A percentile compares a stretch with the other conserved stretches of the same genome.
phyloP scores from a whole-genome alignment of 2,888 invertebrate species.

The Monochamus alternatus region DNA sequence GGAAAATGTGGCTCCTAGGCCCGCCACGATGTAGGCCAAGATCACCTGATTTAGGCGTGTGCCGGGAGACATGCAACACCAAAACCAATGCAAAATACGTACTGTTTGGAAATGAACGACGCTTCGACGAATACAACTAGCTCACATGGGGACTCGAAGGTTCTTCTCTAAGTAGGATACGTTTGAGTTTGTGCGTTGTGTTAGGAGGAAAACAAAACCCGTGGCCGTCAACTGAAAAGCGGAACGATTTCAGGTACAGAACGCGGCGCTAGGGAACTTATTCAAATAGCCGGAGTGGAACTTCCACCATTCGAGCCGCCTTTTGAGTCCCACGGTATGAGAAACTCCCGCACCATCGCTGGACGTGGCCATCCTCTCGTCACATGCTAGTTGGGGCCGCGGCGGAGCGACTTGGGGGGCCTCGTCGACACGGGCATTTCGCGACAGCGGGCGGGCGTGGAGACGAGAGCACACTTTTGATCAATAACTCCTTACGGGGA shows the following conservation, averaged over 20 bases:
- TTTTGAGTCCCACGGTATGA: slow-evolving; percentile 64
- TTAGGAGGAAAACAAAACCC: slow-evolving; percentile 22
- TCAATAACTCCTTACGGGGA: slow-evolving; percentile 68
- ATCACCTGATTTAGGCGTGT: slow-evolving; percentile 46
- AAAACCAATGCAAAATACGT: slow-evolving; percentile 31
- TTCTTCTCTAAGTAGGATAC: slow-evolving; percentile 41
- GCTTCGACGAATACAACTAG: slow-evolving; percentile 27
- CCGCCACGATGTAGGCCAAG: slow-evolving; percentile 39
- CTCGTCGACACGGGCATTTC: slow-evolving; percentile 46
- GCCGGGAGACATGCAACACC: slow-evolving; percentile 2
- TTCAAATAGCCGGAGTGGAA: slow-evolving; percentile 57
- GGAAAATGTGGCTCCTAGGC: slow-evolving; percentile 19
- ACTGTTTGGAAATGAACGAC: slow-evolving; percentile 38
- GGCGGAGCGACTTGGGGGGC: background rate
- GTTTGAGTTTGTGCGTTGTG: slow-evolving; percentile 49
- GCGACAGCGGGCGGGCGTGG: slow-evolving; percentile 62
- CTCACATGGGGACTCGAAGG: slow-evolving; percentile 39
- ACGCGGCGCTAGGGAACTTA: slow-evolving; percentile 50
- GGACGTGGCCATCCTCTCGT: slow-evolving; percentile 53
- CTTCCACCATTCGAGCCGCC: slow-evolving; percentile 67
- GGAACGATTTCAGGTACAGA: slow-evolving; percentile 62
- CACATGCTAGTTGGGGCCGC: slow-evolving; percentile 16
- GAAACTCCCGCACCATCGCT: slow-evolving; percentile 60
- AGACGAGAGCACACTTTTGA: slow-evolving; percentile 65
- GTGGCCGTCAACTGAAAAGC: slow-evolving; percentile 44